A percentile compares a stretch with the other conserved stretches of the same genome.
phyloP scores from a whole-genome alignment of 1,140 invertebrate genomes.

The Bathynomus jamesi region DNA sequence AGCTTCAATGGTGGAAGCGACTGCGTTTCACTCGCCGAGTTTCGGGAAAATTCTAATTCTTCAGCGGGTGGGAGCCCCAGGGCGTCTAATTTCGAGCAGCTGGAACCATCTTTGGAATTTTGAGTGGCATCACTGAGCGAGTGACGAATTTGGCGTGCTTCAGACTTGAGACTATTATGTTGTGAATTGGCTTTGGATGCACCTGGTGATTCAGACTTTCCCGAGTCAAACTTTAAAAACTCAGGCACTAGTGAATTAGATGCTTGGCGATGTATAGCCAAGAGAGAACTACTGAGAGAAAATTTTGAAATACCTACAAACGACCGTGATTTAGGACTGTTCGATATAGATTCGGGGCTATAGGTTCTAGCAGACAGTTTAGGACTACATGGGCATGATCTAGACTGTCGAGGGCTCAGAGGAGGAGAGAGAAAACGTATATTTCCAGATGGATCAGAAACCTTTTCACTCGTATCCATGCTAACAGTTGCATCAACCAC shows the following conservation, averaged over 20 bases:
- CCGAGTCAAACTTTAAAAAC: constrained; percentile 22
- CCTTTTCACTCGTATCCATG: constrained; percentile 15
- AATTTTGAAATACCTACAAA: constrained; percentile 27
- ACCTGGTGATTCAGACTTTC: constrained; percentile 18
- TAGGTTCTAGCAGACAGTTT: constrained; percentile 26
- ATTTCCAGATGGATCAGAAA: constrained; percentile 11
- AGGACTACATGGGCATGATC: constrained; percentile 35
- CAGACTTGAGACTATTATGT: constrained; percentile 26
- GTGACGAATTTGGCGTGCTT: constrained; percentile 1
- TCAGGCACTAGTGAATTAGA: constrained; percentile 29
- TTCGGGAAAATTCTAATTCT: constrained; percentile 5
- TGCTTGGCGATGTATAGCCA: constrained; percentile 34
- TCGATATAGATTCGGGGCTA: constrained; percentile 24
- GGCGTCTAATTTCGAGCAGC: neutral
- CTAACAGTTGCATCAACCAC: constrained; percentile 20
- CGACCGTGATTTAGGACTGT: constrained; percentile 21
- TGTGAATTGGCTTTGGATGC: constrained; percentile 29
- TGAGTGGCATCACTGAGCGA: constrained; percentile 19
- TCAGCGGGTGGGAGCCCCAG: neutral
- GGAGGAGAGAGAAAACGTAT: constrained; percentile 14
- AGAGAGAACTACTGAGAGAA: constrained; percentile 29
- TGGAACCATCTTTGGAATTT: constrained; percentile 7
- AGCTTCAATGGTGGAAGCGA: constrained; percentile 32
- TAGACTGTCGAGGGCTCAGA: constrained; percentile 26
- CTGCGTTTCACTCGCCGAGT: constrained; percentile 25